These are phyloP conservation scores for Amphiprion ocellaris DNA, from an alignment of 2,113 vertebrate genomes.

Conservation along the genomic window DNA sequence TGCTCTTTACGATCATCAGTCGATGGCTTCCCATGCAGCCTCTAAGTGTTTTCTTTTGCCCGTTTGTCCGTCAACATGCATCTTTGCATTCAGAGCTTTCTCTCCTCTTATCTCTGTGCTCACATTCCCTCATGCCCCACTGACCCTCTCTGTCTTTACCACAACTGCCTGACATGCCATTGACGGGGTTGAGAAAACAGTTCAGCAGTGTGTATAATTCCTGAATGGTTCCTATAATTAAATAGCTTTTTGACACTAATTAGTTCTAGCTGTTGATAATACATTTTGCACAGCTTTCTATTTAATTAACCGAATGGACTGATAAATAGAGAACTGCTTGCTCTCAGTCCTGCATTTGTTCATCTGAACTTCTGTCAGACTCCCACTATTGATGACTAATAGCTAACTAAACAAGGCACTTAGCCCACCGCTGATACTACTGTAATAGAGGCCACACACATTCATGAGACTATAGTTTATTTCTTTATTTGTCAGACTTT, in stretches of 20 bases:
- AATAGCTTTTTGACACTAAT: conserved; percentile 79
- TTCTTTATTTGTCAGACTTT: neutral
- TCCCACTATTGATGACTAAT: conserved; percentile 9
- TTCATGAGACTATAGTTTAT: neutral
- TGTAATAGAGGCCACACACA: neutral
- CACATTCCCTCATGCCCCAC: neutral
- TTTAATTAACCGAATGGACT: conserved; percentile 77
- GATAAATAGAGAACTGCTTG: conserved; percentile 67
- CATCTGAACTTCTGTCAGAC: conserved; percentile 9
- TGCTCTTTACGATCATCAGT: conserved; percentile 7
- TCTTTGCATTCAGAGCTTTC: neutral
- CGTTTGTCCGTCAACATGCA: neutral
- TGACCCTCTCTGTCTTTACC: neutral
- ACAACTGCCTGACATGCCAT: conserved; percentile 3
- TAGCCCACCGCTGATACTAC: neutral
- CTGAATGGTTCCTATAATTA: conserved; percentile 74
- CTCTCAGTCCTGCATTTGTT: conserved; percentile 15
- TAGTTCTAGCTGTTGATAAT: conserved; percentile 78
- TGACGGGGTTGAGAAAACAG: conserved; percentile 63
- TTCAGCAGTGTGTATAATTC: conserved; percentile 78
- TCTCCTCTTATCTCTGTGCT: conserved; percentile 4
- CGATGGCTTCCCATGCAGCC: neutral
- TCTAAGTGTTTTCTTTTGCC: neutral
- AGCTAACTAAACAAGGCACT: neutral
- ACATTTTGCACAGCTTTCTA: conserved; percentile 62